phyloP scores from a whole-genome alignment of 2,113 vertebrate genomes.

The Aplodontia rufa region DNA sequence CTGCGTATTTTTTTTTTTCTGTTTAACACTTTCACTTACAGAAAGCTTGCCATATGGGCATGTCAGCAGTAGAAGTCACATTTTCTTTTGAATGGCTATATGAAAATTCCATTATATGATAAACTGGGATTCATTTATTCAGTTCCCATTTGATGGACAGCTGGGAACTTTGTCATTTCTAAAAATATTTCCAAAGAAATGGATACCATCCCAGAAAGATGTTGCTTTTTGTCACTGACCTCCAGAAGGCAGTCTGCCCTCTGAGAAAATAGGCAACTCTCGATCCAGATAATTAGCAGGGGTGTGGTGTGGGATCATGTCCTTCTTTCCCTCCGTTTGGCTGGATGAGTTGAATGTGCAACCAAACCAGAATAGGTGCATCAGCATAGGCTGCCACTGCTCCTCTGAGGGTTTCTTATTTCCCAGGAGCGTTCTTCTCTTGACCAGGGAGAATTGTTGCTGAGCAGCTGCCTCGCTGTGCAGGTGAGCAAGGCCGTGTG shows the following conservation, averaged over 20 bases:
- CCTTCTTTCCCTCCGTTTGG: not conserved
- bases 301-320: not conserved
- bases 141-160: not conserved
- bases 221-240: not conserved
- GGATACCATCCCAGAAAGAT: not conserved
- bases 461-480: not conserved
- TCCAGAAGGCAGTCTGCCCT: not conserved
- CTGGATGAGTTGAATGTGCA: slow-evolving; percentile 24
- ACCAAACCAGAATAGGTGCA: slow-evolving; percentile 39
- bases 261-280: not conserved
- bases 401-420: slow-evolving; percentile 20
- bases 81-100: not conserved
- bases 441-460: not conserved
- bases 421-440: not conserved
- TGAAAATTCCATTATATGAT: slow-evolving; percentile 6
- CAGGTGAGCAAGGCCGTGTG: not conserved
- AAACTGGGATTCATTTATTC: not conserved
- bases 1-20: not conserved
- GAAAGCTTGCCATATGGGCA: not conserved
- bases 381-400: not conserved
- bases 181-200: not conserved
- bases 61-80: not conserved
- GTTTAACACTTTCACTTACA: not conserved
- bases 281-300: slow-evolving; percentile 49
- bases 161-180: slow-evolving; percentile 14